Evolutionary conservation across 2,888 invertebrate genomes (phyloP), one percentile per base, ranked within the genome.

Genomic region (Aphrophora alni): DNA sequence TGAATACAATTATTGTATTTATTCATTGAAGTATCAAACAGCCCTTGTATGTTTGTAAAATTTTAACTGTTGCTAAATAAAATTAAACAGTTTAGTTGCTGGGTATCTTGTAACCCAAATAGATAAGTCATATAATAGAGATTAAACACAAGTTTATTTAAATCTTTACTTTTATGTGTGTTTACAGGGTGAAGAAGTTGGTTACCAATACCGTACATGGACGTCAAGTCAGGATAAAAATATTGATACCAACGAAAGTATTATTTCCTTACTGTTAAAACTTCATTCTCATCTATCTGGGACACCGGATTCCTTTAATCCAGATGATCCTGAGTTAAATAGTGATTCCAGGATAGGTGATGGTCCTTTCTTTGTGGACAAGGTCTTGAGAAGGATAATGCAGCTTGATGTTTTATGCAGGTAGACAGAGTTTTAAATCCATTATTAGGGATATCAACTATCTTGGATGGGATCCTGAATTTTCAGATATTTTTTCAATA

Each of bases 261-360:
- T 98, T 83, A 93, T 98, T 84, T 97, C 97, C 0, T 89, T 98
- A 76, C 90, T 98, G 70, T 89, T 98, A 77, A 97, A 96, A 87
- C 90, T 98, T 17, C 98, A 98, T 88, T 95, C 96, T 1, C 97
- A 97, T 87, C 90, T 98, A 68, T 95, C 95, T 0, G 96, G 95
- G 0, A 89, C 92, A 14, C 92, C 95, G 10, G 96, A 97, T 87
- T 96, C 96, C 83, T 98, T 86, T 87, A 89, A 86, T 88, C 90
- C 83, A 82, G 91, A 89, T 12, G 87, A 88, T 28, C 83, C 85
- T 21, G 82, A 77, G 72, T 27, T 38, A 12, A 82, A 83, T 14
- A 82, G 81, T 2, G 83, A 84, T 68, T 82, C 82, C 10, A 76
- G 84, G 51, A 84, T 84, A 17, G 84, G 84, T 1, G 84, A 84